Evolutionary conservation across 2,888 invertebrate genomes (phyloP).

Genomic region (Tenthredo distinguenda): DNA sequence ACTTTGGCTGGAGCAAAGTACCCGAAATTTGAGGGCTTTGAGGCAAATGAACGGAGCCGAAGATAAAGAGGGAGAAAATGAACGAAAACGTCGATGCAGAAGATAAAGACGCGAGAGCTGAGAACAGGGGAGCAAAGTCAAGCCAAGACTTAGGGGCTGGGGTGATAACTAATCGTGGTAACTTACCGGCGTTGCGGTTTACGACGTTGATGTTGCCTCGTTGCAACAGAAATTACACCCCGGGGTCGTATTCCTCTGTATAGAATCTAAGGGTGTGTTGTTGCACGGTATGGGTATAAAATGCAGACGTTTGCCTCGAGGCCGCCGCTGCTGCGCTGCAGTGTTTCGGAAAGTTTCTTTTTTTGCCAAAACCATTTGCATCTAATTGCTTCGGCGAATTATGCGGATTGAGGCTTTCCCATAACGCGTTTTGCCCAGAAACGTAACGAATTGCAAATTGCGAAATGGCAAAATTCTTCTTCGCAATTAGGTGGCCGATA

Average conservation of each 20-base stretch:
- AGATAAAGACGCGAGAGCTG: not conserved
- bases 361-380: not conserved
- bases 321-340: not conserved
- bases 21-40: not conserved
- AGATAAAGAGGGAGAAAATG: not conserved
- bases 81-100: not conserved
- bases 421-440: too few relatives aligned
- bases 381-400: too few relatives aligned
- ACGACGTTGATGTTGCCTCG: conserved; percentile 36
- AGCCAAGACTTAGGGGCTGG: not conserved
- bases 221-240: conserved; percentile 41
- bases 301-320: not conserved
- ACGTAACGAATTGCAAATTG: too few relatives aligned
- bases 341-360: not conserved
- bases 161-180: conserved; percentile 43
- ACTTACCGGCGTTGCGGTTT: conserved; percentile 34
- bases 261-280: not conserved
- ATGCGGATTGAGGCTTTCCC: too few relatives aligned
- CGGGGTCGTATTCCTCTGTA: conserved; percentile 1
- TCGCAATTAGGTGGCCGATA: not conserved
- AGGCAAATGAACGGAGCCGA: not conserved
- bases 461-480: not conserved
- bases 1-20: not conserved
- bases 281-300: not conserved
- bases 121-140: not conserved